Evolutionary conservation across 2,888 invertebrate species (phyloP).

Genomic region (Phania funesta): DNA sequence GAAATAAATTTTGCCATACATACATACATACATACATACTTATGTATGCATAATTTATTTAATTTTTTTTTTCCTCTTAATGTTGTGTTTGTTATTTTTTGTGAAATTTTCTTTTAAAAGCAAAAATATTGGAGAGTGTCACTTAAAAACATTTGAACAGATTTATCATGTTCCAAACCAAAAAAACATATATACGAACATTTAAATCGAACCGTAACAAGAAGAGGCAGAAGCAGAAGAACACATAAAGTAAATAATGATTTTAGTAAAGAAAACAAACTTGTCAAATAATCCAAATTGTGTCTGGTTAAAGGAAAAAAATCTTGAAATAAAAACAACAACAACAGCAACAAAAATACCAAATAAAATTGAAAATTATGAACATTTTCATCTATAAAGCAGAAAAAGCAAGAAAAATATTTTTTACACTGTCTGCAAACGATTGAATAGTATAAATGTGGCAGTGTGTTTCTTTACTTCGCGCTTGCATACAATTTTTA

Average conservation of each 20-base stretch:
- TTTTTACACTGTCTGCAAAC: conserved; percentile 63
- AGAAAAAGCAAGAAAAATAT: conserved; percentile 6
- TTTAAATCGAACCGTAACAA: conserved; percentile 32
- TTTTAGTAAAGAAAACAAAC: conserved; percentile 68
- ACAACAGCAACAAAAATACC: not conserved
- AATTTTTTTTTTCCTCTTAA: conserved; percentile 4
- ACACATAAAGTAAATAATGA: conserved; percentile 66
- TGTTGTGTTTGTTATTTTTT: conserved; percentile 39
- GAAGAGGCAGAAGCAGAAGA: not conserved
- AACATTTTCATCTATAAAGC: conserved; percentile 62
- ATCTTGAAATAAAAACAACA: not conserved
- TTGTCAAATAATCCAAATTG: conserved; percentile 71
- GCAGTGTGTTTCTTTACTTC: not conserved
- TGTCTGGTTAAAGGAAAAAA: conserved; percentile 66
- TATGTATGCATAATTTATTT: not conserved
- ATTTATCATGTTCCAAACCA: conserved; percentile 66
- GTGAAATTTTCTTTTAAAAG: conserved; percentile 40
- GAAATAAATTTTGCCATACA: conserved; percentile 69
- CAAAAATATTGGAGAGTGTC: conserved; percentile 67
- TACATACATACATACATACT: no score
- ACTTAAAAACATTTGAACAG: conserved; percentile 67
- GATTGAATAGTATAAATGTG: conserved; percentile 60
- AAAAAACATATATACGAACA: conserved; percentile 25
- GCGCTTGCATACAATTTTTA: conserved; percentile 41
- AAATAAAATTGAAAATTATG: conserved; percentile 64